Evolutionary conservation across 2,888 invertebrate genomes (phyloP), one percentile per base, ranked within the genome.

Genomic region (Drosophila recens): DNA sequence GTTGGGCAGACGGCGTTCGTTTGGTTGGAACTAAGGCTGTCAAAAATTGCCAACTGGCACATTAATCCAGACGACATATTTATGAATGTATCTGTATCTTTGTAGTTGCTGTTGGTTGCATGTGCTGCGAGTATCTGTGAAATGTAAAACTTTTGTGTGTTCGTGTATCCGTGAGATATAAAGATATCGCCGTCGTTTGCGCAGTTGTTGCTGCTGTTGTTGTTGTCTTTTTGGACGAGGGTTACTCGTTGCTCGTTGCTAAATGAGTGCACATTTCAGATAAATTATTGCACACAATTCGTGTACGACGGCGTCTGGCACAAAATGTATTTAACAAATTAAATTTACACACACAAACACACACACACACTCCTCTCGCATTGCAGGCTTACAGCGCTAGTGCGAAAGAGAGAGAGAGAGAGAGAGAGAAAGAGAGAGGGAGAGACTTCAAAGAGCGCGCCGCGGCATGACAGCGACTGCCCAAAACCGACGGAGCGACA

Each of bases 21-120:
- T 80, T 69, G 79, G 72, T 75, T 75, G 81, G 80, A 80, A 79
- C 72, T n/a, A 80, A 67, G 70, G 72, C 85, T 90, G 90, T 90
- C 90, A 90, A 80, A 84, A 86, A 85, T 83, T 82, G 87, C 87
- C 90, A 84, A 87, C 90, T 82, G 87, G 80, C 87, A 80, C 90
- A 90, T 90, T 90, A 90, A 90, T 90, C 89, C 90, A 75, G 75
- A 75, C 85, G 86, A 90, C 88, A 90, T 90, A 85, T 90, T 90
- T 90, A 90, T 87, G 89, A 82, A 84, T 78, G 82, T 83, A 70
- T 75, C 73, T 84, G 76, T 75, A 59, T 64, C 48, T 69, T 27
- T 61, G 65, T 54, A 48, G 56, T 34, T 65, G 75, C 38, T 65
- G 75, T 52, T 51, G 38, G 34, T 33, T 61, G 45, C 48, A 15